Conservation (phyloP, 1,140 invertebrate genomes). For the Manduca sexta region DNA sequence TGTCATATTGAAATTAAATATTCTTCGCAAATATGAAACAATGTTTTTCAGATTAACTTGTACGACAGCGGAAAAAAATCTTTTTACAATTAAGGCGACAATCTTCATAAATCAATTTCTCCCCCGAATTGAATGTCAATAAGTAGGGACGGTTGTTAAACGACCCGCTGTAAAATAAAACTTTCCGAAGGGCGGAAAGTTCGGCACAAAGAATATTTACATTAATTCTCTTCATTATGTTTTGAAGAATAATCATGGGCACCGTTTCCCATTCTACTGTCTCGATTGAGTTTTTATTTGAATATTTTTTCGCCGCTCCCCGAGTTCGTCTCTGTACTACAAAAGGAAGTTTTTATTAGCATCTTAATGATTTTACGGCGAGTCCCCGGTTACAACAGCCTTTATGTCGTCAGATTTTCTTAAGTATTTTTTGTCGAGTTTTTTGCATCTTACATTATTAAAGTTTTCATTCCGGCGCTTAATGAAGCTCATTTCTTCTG, state of each 20-base stretch:
- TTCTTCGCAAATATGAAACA: constrained; percentile 4
- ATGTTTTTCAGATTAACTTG: constrained; percentile 14
- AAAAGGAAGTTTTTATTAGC: constrained; percentile 75
- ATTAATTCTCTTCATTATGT: constrained; percentile 76
- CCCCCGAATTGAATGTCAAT: constrained; percentile 72
- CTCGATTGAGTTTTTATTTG: constrained; percentile 74
- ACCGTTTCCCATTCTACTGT: constrained; percentile 64
- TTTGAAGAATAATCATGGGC: constrained; percentile 74
- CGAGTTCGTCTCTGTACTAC: constrained; percentile 64
- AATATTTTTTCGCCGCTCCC: constrained; percentile 67
- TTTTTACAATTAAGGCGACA: constrained; percentile 69
- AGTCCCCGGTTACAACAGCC: constrained; percentile 70
- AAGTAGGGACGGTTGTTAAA: constrained; percentile 71
- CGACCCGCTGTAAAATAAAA: constrained; percentile 71
- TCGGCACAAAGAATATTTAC: constrained; percentile 73
- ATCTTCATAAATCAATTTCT: constrained; percentile 74
- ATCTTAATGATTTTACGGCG: constrained; percentile 75
- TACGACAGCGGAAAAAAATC: constrained; percentile 34
- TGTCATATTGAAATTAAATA: not conserved
- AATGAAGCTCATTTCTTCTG: constrained; percentile 73
- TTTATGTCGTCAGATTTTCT: constrained; percentile 74
- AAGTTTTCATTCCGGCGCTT: constrained; percentile 72
- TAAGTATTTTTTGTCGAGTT: constrained; percentile 69
- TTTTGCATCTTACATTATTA: constrained; percentile 74
- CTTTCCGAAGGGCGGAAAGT: constrained; percentile 67